phyloP scores from a whole-genome alignment of 2,888 invertebrate genomes.

The Caenorhabditis panamensis region DNA sequence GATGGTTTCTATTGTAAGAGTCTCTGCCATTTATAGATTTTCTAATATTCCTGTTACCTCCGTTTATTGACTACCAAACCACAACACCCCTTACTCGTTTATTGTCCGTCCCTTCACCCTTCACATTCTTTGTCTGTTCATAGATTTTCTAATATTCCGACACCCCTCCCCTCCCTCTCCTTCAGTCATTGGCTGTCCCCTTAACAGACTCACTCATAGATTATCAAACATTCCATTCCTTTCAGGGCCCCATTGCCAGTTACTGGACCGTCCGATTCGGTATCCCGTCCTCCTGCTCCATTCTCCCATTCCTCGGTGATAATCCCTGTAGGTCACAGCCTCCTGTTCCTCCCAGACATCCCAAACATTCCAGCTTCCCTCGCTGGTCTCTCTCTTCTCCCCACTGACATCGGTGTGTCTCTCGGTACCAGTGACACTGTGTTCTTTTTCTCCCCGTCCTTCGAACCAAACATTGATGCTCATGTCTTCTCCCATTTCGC shows the following conservation, averaged over 20 bases:
- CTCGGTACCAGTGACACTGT: conserved; percentile 94
- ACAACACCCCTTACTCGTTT: too few species aligned
- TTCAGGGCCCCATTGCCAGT: conserved; percentile 87
- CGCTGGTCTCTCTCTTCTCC: conserved; percentile 88
- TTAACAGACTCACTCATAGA: too few species aligned
- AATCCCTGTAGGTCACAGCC: conserved; percentile 86
- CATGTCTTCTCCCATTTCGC: conserved; percentile 91
- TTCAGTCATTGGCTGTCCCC: too few species aligned
- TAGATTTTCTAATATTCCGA: too few species aligned
- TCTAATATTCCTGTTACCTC: too few species aligned
- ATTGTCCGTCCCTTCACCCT: too few species aligned
- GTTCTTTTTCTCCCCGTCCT: conserved; percentile 83
- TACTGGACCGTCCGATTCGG: conserved; percentile 92
- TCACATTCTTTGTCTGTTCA: too few species aligned
- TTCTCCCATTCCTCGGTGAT: conserved; percentile 95
- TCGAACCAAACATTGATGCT: conserved; percentile 81
- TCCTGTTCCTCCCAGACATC: neutral
- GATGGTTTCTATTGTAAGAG: conserved; percentile 29
- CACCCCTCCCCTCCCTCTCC: too few species aligned
- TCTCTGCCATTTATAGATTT: too few species aligned
- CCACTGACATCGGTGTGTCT: conserved; percentile 88
- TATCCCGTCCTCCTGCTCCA: conserved; percentile 88
- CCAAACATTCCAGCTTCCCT: conserved; percentile 82
- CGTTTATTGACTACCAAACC: too few species aligned
- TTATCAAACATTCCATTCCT: too few species aligned